These are phyloP conservation scores for Thera britannica DNA, from an alignment of 2,888 invertebrate genomes.

Conservation along the genomic window DNA sequence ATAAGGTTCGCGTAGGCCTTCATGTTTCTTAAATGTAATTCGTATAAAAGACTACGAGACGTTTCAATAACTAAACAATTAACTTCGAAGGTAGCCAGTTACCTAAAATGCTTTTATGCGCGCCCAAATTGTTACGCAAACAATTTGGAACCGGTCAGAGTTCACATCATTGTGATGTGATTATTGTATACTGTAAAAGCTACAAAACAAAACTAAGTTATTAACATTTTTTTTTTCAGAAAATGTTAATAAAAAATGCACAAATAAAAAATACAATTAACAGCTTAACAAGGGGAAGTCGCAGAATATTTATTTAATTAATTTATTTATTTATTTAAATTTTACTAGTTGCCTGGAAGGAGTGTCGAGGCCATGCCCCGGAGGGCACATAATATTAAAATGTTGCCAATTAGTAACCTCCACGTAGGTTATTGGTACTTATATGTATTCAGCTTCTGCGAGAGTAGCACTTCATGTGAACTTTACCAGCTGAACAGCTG, in stretches of 20 bases:
- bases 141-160: slow-evolving; percentile 1
- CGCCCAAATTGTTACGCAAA: slow-evolving; percentile 5
- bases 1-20: not conserved
- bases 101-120: not conserved
- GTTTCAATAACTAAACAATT: slow-evolving; percentile 22
- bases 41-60: slow-evolving; percentile 3
- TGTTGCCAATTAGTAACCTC: not conserved
- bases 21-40: not conserved
- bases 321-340: too few species aligned
- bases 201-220: too few species aligned
- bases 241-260: too few species aligned
- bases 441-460: not conserved
- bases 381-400: too few species aligned
- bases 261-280: too few species aligned
- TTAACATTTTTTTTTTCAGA: too few species aligned
- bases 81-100: slow-evolving; percentile 6
- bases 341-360: too few species aligned
- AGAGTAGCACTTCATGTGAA: not conserved
- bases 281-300: too few species aligned
- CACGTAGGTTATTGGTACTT: not conserved
- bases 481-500: not conserved
- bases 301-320: too few species aligned
- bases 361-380: too few species aligned
- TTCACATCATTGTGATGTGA: not conserved
- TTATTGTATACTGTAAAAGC: not conserved